Evolutionary conservation across 2,888 invertebrate species (phyloP).

Genomic region (Pollenia griseotomentosa): DNA sequence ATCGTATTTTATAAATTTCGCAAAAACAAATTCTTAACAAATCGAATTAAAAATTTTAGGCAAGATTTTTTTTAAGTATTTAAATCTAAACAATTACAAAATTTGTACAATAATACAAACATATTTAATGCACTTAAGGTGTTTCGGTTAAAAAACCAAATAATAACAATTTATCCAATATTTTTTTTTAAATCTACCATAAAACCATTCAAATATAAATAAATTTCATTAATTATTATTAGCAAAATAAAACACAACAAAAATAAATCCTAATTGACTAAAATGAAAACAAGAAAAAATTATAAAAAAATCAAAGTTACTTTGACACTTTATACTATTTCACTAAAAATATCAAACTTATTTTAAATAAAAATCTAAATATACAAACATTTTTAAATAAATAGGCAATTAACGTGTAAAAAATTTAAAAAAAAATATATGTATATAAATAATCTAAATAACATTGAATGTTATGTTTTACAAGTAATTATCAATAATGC

Average conservation of each 20-base stretch:
- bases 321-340: slow-evolving; percentile 58
- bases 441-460: background rate
- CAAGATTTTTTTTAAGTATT: slow-evolving; percentile 38
- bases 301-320: slow-evolving; percentile 34
- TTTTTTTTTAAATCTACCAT: slow-evolving; percentile 22
- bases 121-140: slow-evolving; percentile 65
- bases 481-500: slow-evolving; percentile 67
- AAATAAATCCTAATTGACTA: slow-evolving; percentile 52
- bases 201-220: slow-evolving; percentile 27
- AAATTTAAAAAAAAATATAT: slow-evolving; percentile 17
- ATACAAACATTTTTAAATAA: slow-evolving; percentile 14
- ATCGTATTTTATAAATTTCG: background rate
- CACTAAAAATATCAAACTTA: slow-evolving; percentile 38
- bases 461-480: slow-evolving; percentile 67
- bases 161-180: slow-evolving; percentile 32
- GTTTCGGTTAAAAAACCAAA: slow-evolving; percentile 43
- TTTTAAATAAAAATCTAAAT: slow-evolving; percentile 20
- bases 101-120: slow-evolving; percentile 1
- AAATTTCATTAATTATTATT: slow-evolving; percentile 9
- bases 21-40: background rate
- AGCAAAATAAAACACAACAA: slow-evolving; percentile 1
- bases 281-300: slow-evolving; percentile 19
- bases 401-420: slow-evolving; percentile 48
- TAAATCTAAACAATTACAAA: slow-evolving; percentile 15
- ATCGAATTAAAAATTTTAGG: background rate